Evolutionary conservation across 2,113 vertebrate genomes (phyloP), one percentile per base, ranked within the genome.

Genomic region (Daubentonia madagascariensis): DNA sequence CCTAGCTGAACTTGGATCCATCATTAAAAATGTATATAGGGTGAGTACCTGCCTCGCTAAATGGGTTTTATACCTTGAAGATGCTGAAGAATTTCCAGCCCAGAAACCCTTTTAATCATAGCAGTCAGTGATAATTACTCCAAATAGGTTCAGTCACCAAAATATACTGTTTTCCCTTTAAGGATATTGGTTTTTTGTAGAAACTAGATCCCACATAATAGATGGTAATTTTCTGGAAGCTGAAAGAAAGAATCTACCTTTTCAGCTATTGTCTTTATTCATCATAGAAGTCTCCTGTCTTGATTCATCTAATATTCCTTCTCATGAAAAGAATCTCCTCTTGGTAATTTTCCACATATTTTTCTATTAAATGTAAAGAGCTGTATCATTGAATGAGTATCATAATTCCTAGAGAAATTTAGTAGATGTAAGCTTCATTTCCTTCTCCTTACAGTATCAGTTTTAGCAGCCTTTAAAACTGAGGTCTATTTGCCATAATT

Each of bases 321-420:
- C 61, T 54, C 40, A 59, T 83, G 30, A 50, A 92, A 92, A 61
- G 17, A 80, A 75, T 45, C 6, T 65, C 20, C 59, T 32, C 40
- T 72, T 57, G 61, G 73, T 68, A 59, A 72, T 88, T 88, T 63
- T 45, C 16, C 37, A 61, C 30, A 52, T 92, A 73, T 65, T 88
- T 97, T 92, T 78, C 25, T 75, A 83, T 52, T 88, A 79, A 84
- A 89, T 48, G 40, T 89, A 79, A 93, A 73, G 35, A 93, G 45
- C 76, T 45, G 0, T 81, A 85, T 45, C 43, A 83, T 48, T 78
- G 63, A 84, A 79, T 67, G 32, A 80, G 30, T 80, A 59, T 50
- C 72, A 30, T 68, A 72, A 61, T 86, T 96, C 9, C 25, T 89
- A 70, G 18, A 63, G 45, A 89, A 5, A 43, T 92, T 75, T 59